These are phyloP conservation scores for Drosophila erecta DNA, from an alignment of 1,140 invertebrate genomes.

Conservation along the genomic window DNA sequence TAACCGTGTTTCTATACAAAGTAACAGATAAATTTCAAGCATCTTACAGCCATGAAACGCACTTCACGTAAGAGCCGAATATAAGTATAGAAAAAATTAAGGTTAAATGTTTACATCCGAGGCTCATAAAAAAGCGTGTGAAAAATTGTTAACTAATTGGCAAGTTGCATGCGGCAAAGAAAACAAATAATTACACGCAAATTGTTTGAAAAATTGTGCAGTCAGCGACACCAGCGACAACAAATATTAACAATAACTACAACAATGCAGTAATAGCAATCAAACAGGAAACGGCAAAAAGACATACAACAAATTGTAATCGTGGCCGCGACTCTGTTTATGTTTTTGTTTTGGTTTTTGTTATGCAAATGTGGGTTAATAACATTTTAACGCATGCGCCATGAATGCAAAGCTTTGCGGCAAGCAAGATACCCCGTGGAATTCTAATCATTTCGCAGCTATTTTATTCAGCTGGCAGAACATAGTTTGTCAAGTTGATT, in stretches of 20 bases:
- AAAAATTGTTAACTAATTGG: constrained; percentile 76
- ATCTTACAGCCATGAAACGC: background rate
- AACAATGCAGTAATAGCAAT: constrained; percentile 49
- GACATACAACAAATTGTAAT: constrained; percentile 67
- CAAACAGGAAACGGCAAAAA: constrained; percentile 72
- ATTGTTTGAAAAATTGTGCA: constrained; percentile 68
- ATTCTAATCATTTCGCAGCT: constrained; percentile 37
- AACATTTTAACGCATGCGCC: constrained; percentile 75
- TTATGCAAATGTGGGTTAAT: constrained; percentile 82
- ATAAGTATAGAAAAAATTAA: constrained; percentile 53
- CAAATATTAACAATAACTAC: constrained; percentile 29
- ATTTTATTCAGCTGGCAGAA: constrained; percentile 19
- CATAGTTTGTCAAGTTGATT: constrained; percentile 29
- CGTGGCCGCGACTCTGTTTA: constrained; percentile 22
- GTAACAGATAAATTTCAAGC: background rate
- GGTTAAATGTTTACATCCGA: constrained; percentile 79
- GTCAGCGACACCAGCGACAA: constrained; percentile 21
- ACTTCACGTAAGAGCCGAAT: constrained; percentile 3
- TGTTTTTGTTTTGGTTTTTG: constrained; percentile 31
- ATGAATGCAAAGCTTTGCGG: constrained; percentile 59
- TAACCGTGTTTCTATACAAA: background rate
- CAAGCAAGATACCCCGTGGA: constrained; percentile 7
- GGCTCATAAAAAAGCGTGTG: constrained; percentile 75
- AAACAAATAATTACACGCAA: constrained; percentile 73
- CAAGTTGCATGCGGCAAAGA: constrained; percentile 59